Base-by-base conservation (phyloP, 2,113 vertebrate genomes). In the Nymphicus hollandicus region DNA sequence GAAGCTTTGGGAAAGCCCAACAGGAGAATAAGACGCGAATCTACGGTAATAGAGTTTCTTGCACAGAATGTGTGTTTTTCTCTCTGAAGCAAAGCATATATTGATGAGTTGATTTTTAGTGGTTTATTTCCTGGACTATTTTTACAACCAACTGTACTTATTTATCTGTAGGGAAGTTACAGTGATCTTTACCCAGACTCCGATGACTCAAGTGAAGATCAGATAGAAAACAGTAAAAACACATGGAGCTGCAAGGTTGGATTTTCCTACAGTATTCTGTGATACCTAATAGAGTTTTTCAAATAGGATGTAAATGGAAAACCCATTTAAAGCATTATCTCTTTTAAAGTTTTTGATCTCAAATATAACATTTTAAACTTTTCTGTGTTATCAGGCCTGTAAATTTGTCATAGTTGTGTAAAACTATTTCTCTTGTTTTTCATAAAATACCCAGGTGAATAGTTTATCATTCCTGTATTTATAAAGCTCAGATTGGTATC, bases 171-270 rank as follows among this genome's bases (percentile, higher is more conserved):
- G 99, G 99, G 99, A 83, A 99, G 99, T 98, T 99, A 99, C 49
- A 99, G 99, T 61, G 99, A 99, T 81, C 98, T 99, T 89, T 99
- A 99, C 96, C 99, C 99, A 49, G 99, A 99, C 96, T 99, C 99
- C 2, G 99, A 99, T 87, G 99, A 99, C 96, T 99, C 99, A 23
- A 99, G 99, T 85, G 99, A 99, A 95, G 99, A 99, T 97, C 99
- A 99, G 97, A 99, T 99, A 72, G 99, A 99, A 97, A 99, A 99
- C 76, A 99, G 99, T 98, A 99, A 99, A 98, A 99, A 99, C 98
- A 99, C 99, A 0, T 99, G 99, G 99, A 99, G 99, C 97, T 99
- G 99, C 98, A 99, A 99, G 99, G 99, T 99, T 95, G 89, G 98
- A 72, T 81, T 87, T 86, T 44, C 50, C 19, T 91, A 58, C 14